phyloP scores from a whole-genome alignment of 2,113 vertebrate genomes.

The Strix aluco region DNA sequence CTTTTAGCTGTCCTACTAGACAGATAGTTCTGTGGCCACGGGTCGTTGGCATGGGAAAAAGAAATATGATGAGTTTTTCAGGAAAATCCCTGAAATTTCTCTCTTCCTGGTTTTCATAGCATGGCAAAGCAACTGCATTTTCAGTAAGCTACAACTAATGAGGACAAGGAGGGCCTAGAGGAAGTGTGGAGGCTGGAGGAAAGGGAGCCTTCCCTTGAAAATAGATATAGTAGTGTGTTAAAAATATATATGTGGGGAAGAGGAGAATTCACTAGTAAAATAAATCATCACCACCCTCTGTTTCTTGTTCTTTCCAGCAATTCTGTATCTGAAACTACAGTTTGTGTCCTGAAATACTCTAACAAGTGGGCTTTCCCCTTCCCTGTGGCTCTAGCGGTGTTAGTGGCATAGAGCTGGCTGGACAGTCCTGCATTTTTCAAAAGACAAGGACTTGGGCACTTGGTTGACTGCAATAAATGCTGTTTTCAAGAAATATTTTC shows the following conservation, averaged over 20 bases:
- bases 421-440: not conserved
- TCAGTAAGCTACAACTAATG: not conserved
- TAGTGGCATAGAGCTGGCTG: not conserved
- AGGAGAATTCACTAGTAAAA: not conserved
- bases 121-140: not conserved
- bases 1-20: not conserved
- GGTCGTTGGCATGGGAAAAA: not conserved
- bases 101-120: not conserved
- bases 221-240: not conserved
- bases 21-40: not conserved
- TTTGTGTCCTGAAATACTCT: not conserved
- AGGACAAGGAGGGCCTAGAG: not conserved
- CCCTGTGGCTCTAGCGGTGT: not conserved
- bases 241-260: not conserved
- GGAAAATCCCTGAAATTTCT: not conserved
- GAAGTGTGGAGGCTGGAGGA: slow-evolving; percentile 1
- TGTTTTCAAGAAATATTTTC: not conserved
- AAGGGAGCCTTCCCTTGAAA: not conserved
- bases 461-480: not conserved
- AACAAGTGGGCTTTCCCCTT: not conserved
- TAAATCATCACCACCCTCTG: not conserved
- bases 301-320: not conserved
- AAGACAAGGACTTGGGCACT: not conserved
- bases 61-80: not conserved
- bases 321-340: not conserved